Percentiles rank a stretch among this genome's conserved stretches.
Evolutionary conservation across 1,140 invertebrate genomes (phyloP).

Genomic region (Drosophila sp.): DNA sequence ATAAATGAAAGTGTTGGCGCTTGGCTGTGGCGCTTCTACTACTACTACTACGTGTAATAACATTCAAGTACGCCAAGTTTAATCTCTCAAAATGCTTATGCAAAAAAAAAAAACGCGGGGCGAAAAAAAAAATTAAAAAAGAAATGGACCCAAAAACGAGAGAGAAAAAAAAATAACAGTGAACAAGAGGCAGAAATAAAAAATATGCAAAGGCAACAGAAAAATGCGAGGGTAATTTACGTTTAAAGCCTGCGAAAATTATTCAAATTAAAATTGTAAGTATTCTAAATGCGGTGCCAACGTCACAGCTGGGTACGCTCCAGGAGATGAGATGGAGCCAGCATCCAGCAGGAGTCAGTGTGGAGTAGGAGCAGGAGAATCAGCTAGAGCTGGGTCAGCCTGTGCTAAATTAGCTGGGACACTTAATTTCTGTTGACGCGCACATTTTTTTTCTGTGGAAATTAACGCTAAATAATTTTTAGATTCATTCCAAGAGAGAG

Average conservation of each 20-base stretch:
- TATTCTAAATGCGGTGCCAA: conserved; percentile 69
- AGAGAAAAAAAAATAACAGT: conserved; percentile 50
- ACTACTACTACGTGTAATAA: conserved; percentile 68
- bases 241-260: conserved; percentile 79
- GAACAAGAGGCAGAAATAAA: conserved; percentile 42
- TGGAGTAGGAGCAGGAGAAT: neutral
- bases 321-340: conserved; percentile 25
- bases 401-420: conserved; percentile 79
- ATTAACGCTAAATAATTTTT: conserved; percentile 81
- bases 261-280: conserved; percentile 82
- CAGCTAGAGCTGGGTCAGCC: conserved; percentile 45
- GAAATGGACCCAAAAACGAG: conserved; percentile 35
- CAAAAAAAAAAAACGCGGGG: conserved; percentile 48
- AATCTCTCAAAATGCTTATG: conserved; percentile 81
- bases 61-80: conserved; percentile 80
- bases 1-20: conserved; percentile 80
- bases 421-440: conserved; percentile 81
- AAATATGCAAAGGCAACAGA: conserved; percentile 51
- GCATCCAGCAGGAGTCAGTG: conserved; percentile 10
- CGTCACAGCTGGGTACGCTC: conserved; percentile 55
- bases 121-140: conserved; percentile 35
- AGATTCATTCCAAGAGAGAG: conserved; percentile 48
- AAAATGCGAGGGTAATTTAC: conserved; percentile 76
- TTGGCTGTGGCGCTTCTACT: conserved; percentile 39
- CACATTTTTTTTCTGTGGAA: conserved; percentile 80